A percentile compares a stretch with the other conserved stretches of the same genome.
Evolutionary conservation across 2,113 vertebrate genomes (phyloP).

Genomic region (Cavia porcellus): DNA sequence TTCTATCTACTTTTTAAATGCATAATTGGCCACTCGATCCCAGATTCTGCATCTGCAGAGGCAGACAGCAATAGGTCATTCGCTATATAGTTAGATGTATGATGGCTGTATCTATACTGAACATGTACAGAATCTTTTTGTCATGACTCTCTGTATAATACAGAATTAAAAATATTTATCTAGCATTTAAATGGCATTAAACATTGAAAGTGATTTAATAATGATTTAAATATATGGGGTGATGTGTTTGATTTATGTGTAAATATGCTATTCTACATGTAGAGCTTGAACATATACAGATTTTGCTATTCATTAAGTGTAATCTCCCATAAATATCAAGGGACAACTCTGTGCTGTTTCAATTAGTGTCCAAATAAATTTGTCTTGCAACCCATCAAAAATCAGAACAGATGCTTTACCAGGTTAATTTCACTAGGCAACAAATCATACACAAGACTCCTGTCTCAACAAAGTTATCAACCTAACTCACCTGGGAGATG

Average conservation of each 20-base stretch:
- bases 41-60: neutral
- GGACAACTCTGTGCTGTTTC: neutral
- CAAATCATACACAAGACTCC: neutral
- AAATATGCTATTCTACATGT: neutral
- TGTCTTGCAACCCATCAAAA: neutral
- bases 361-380: neutral
- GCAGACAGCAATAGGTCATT: too few species aligned
- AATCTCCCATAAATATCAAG: neutral
- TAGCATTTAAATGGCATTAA: neutral
- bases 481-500: neutral
- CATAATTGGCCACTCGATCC: neutral
- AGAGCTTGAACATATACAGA: neutral
- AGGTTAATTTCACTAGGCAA: neutral
- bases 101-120: neutral
- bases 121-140: neutral
- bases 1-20: neutral
- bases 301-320: neutral
- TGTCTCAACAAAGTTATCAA: neutral
- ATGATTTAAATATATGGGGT: neutral
- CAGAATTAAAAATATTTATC: neutral
- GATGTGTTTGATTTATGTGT: neutral
- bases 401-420: neutral
- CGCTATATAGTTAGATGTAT: neutral
- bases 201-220: neutral
- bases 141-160: neutral